Conservation (phyloP, 2,113 vertebrate genomes). For the Pampusana beccarii region DNA sequence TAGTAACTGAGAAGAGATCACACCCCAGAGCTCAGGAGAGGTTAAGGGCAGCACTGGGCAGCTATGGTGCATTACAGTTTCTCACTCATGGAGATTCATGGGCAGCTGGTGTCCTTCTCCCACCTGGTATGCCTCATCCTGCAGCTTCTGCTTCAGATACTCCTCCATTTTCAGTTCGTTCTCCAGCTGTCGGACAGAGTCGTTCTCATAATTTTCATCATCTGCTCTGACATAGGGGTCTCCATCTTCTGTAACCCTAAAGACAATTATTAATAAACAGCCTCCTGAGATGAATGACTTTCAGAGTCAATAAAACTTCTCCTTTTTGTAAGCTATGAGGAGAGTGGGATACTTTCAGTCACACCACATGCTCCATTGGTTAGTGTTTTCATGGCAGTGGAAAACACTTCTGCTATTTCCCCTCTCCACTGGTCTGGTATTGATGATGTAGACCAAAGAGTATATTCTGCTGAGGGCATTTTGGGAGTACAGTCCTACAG, state of each 20-base stretch:
- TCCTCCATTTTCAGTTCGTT: conserved; percentile 90
- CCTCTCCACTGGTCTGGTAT: not conserved
- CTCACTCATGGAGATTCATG: not conserved
- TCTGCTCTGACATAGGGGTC: conserved; percentile 78
- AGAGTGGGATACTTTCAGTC: not conserved
- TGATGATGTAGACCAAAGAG: not conserved
- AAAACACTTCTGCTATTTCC: not conserved
- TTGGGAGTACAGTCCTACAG: not conserved
- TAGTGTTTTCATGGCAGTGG: not conserved
- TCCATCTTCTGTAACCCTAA: conserved; percentile 79
- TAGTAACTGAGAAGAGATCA: not conserved
- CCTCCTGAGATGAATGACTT: conserved; percentile 40
- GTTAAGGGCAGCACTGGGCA: not conserved
- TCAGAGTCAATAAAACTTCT: not conserved
- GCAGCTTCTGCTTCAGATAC: conserved; percentile 88
- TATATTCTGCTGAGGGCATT: not conserved
- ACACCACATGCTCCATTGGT: not conserved
- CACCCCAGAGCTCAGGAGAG: not conserved
- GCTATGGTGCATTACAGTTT: not conserved
- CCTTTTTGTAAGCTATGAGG: not conserved
- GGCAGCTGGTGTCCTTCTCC: not conserved
- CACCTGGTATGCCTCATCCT: conserved; percentile 92
- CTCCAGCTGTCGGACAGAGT: conserved; percentile 90
- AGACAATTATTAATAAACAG: conserved; percentile 67
- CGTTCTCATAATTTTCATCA: conserved; percentile 87